Evolutionary conservation across 92 coral and sea anemone species (phyloP), one percentile per base, ranked within the genome.

Genomic region (Diadumene lineata): DNA sequence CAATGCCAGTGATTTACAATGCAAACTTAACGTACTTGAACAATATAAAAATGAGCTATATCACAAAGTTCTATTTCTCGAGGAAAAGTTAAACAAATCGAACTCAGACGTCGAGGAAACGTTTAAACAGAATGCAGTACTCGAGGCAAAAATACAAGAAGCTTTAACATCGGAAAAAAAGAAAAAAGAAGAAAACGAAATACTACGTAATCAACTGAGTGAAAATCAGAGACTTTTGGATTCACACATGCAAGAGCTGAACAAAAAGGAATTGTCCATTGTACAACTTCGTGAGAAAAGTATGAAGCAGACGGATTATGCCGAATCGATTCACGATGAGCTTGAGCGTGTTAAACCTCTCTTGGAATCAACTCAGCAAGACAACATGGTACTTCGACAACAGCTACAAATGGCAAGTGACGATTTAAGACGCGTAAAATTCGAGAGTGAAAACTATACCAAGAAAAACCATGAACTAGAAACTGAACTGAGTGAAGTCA

Each of bases 381-480:
- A 88, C n/a, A 88, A 71, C 34, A 84, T 70, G 32, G 48, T 66
- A 50, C 24, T 88, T 11, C 44, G 70, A 31, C 64, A 72, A 22
- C 80, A 88, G 57, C 69, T 88, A 1, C 55, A 48, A 60, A 60
- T 69, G 16, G 81, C 50, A 66, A 60, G 43, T 23, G 79, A 64
- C 2, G 82, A 81, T 60, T 26, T 70, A 11, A 53, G 50, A 16
- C 69, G 70, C 25, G 75, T 53, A 23, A 80, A 78, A 31, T 73
- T 43, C 44, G n/a, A 70, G 61, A 74, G 76, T 64, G 89, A 75
- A 43, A 28, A 74, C 44, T 76, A 83, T 8, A 32, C 90, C 48
- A 89, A 87, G 71, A 83, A 79, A 21, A 92, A 92, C 56, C 87
- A 89, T 25, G 86, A 92, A 73, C 82, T 92, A 28, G 97, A 89